Conservation (phyloP, 2,888 invertebrate species). For the Ptychoptera albimana region DNA sequence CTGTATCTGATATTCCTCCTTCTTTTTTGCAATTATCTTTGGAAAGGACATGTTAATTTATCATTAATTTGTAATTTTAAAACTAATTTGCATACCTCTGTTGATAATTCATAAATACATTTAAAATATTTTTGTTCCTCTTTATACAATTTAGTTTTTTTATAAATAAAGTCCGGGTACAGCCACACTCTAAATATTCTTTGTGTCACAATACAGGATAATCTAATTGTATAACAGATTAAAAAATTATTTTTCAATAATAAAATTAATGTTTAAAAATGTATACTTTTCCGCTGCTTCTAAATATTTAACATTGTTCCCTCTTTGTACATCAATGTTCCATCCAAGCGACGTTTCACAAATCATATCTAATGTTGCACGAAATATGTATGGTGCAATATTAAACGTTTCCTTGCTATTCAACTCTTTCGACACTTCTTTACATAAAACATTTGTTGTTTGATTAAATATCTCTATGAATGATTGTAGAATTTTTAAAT, state of each 20-base stretch:
- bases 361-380: background rate
- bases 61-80: too few species aligned
- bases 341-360: background rate
- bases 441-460: conserved; percentile 5
- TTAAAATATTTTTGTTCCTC: background rate
- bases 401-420: background rate
- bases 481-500: conserved; percentile 12
- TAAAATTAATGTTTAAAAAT: background rate
- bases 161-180: background rate
- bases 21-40: too few species aligned
- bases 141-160: background rate
- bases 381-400: background rate
- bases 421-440: conserved; percentile 3
- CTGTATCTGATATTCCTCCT: too few species aligned
- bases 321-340: background rate
- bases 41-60: too few species aligned
- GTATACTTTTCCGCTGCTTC: background rate
- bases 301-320: background rate
- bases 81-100: background rate
- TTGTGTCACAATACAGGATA: background rate
- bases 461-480: conserved; percentile 15
- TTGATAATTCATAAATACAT: background rate
- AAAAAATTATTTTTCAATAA: background rate
- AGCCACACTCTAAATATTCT: background rate
- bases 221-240: background rate